Conservation (phyloP, 2,888 invertebrate species). For the Stenurella melanura region DNA sequence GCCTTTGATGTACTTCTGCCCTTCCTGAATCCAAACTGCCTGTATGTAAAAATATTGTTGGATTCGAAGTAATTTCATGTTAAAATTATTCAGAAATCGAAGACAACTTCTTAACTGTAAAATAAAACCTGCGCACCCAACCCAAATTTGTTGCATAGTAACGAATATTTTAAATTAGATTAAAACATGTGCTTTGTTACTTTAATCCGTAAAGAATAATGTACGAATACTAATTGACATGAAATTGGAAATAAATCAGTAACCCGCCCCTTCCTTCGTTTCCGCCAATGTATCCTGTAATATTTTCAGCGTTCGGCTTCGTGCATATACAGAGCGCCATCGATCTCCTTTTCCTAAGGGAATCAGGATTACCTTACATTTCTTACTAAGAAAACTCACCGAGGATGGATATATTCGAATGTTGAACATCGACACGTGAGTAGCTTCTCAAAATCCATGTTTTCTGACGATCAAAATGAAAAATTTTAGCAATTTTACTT, state of each 20-base stretch:
- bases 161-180: too few species aligned
- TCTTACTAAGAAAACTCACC: conserved; percentile 51
- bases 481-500: conserved; percentile 45
- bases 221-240: too few species aligned
- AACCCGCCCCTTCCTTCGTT: background rate
- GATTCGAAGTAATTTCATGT: too few species aligned
- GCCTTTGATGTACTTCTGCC: too few species aligned
- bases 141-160: too few species aligned
- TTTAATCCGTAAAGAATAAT: too few species aligned
- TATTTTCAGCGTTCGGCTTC: conserved; percentile 32
- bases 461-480: conserved; percentile 50
- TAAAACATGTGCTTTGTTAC: too few species aligned
- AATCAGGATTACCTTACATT: conserved; percentile 56
- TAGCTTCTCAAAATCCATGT: conserved; percentile 55
- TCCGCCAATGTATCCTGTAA: background rate
- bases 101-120: too few species aligned
- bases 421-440: conserved; percentile 56
- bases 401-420: conserved; percentile 47
- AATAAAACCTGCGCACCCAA: too few species aligned
- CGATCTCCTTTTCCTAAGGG: conserved; percentile 56
- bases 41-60: too few species aligned
- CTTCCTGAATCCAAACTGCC: too few species aligned
- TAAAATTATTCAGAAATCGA: too few species aligned
- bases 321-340: conserved; percentile 52
- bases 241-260: background rate